Percentiles rank a stretch among this genome's conserved stretches.
These are phyloP conservation scores for Pachyrhynchus sulphureomaculatus DNA, from an alignment of 1,140 invertebrate genomes.

Conservation along the genomic window DNA sequence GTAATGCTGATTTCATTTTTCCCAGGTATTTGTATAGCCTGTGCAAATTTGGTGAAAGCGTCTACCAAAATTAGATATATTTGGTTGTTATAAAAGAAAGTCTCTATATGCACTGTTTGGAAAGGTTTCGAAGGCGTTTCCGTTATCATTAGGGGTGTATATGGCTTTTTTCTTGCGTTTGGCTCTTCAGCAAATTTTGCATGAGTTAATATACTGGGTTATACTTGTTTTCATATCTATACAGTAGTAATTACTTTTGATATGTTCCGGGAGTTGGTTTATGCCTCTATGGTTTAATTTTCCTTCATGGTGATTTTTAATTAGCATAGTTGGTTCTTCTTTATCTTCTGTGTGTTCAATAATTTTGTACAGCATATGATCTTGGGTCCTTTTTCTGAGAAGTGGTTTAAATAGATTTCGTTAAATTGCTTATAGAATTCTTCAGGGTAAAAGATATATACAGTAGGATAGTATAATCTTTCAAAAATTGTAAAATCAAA, in stretches of 20 bases:
- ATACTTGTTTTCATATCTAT: slow-evolving; percentile 16
- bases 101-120: slow-evolving; percentile 20
- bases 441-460: slow-evolving; percentile 1
- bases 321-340: slow-evolving; percentile 20
- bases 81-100: slow-evolving; percentile 13
- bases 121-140: too few relatives aligned
- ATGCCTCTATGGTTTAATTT: slow-evolving; percentile 29
- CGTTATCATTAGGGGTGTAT: slow-evolving; percentile 4
- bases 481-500: slow-evolving; percentile 15
- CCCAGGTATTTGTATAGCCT: too few relatives aligned
- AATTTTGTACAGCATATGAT: too few relatives aligned
- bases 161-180: slow-evolving; percentile 26
- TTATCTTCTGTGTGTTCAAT: slow-evolving; percentile 14
- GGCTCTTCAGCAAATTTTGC: slow-evolving; percentile 20
- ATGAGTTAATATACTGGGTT: slow-evolving; percentile 25
- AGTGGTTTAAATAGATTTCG: too few relatives aligned
- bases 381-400: slow-evolving; percentile 8
- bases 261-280: slow-evolving; percentile 20
- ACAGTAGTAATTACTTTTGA: slow-evolving; percentile 25
- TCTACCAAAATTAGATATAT: too few relatives aligned
- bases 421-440: slow-evolving; percentile 6
- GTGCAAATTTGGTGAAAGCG: too few relatives aligned
- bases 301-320: slow-evolving; percentile 29
- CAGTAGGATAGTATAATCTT: slow-evolving; percentile 13
- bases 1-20: too few relatives aligned